phyloP scores from a whole-genome alignment of 2,113 vertebrate species.

The Menidia beryllina region DNA sequence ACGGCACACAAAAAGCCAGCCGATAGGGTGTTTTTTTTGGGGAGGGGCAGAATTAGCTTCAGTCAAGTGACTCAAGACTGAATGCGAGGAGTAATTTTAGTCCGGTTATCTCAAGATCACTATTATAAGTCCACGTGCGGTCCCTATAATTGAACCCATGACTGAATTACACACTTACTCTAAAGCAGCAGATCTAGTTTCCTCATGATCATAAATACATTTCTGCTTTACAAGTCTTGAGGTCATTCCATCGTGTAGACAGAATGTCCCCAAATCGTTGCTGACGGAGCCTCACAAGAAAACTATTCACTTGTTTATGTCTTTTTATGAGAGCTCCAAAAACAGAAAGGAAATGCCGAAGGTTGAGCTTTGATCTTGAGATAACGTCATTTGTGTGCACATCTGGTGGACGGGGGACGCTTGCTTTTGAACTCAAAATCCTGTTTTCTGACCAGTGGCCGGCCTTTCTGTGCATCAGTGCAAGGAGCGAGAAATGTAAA shows the following conservation, averaged over 20 bases:
- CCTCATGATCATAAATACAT: constrained; percentile 1
- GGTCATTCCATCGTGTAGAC: not conserved
- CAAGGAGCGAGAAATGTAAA: constrained; percentile 29
- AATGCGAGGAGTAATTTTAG: not conserved
- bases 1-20: constrained; percentile 18
- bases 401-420: not conserved
- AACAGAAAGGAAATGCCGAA: too few relatives aligned
- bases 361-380: constrained; percentile 10
- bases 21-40: not conserved
- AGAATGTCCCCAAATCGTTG: constrained; percentile 6
- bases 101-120: constrained; percentile 14
- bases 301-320: not conserved
- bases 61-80: not conserved
- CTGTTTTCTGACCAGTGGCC: too few relatives aligned
- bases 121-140: constrained; percentile 6
- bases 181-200: not conserved
- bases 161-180: not conserved
- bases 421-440: too few relatives aligned
- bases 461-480: not conserved
- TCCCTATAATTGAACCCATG: not conserved
- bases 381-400: not conserved
- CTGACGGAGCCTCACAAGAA: not conserved
- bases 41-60: too few relatives aligned
- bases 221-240: not conserved
- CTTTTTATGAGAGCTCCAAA: too few relatives aligned